Percentiles rank a stretch among this genome's conserved stretches.
These are phyloP conservation scores for Myotis planiceps DNA, from an alignment of 2,797 vertebrate genomes.

Conservation along the genomic window DNA sequence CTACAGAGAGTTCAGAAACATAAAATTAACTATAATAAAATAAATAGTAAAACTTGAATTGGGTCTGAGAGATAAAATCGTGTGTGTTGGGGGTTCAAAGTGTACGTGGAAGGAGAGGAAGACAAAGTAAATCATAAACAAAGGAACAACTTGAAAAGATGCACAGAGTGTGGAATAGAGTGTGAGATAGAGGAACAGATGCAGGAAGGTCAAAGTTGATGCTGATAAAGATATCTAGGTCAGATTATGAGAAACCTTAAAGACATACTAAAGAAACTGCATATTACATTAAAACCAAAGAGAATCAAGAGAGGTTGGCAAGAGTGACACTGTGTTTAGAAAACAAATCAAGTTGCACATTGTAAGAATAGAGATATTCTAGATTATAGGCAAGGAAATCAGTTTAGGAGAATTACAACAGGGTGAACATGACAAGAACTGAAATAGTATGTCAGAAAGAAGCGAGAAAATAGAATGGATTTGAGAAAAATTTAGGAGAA, in stretches of 20 bases:
- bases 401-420: conserved; percentile 1
- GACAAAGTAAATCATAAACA: conserved; percentile 23
- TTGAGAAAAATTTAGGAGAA: background rate
- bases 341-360: conserved; percentile 23
- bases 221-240: background rate
- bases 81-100: background rate
- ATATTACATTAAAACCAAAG: background rate
- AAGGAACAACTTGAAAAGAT: conserved; percentile 50
- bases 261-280: background rate
- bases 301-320: background rate
- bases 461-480: conserved; percentile 13
- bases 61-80: background rate
- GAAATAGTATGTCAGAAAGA: conserved; percentile 16
- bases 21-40: background rate
- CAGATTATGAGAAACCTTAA: conserved; percentile 27
- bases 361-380: background rate
- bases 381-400: background rate
- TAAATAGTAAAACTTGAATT: conserved; percentile 8
- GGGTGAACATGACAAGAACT: background rate
- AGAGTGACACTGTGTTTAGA: background rate
- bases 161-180: background rate
- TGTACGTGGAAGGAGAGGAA: background rate
- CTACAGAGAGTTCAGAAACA: conserved; percentile 40
- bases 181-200: background rate
- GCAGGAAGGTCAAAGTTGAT: background rate